Evolutionary conservation across 2,797 vertebrate genomes (phyloP).

Genomic region (Merluccius polli): DNA sequence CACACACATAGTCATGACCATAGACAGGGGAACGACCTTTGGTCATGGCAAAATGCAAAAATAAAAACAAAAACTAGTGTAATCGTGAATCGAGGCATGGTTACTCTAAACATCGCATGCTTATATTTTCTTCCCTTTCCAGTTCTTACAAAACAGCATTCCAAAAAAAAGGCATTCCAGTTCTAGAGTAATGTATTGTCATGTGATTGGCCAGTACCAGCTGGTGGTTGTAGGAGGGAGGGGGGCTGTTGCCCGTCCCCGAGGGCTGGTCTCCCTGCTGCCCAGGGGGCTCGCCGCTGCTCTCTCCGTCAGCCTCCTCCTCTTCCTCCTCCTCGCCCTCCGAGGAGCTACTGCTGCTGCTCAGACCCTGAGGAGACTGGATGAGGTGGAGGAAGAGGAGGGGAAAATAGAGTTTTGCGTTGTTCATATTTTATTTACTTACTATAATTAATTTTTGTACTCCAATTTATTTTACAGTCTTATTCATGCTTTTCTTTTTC

Average conservation of each 20-base stretch:
- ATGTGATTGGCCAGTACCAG: slow-evolving; percentile 73
- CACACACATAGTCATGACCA: too few relatives aligned
- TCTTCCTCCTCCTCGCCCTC: slow-evolving; percentile 91
- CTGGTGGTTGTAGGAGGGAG: slow-evolving; percentile 85
- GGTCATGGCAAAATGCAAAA: neutral
- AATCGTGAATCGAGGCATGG: neutral
- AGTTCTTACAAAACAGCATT: neutral
- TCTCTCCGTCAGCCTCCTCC: slow-evolving; percentile 85
- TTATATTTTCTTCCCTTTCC: neutral
- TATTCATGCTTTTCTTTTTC: too few relatives aligned
- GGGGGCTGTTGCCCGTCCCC: slow-evolving; percentile 79
- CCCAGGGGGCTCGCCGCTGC: slow-evolving; percentile 73
- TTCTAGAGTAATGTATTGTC: neutral
- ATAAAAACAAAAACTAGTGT: neutral
- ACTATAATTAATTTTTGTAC: too few relatives aligned
- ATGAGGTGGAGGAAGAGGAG: slow-evolving; percentile 31
- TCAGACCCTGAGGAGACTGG: slow-evolving; percentile 77
- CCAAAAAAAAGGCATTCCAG: neutral
- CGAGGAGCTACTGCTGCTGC: slow-evolving; percentile 89
- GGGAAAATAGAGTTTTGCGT: too few relatives aligned
- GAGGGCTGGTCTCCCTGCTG: slow-evolving; percentile 71
- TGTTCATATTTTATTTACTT: too few relatives aligned
- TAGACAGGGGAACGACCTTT: neutral
- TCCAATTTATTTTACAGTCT: too few relatives aligned
- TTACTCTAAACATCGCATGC: neutral